These are phyloP conservation scores for Pyrgus malvae DNA, from an alignment of 2,888 invertebrate genomes.

Conservation along the genomic window DNA sequence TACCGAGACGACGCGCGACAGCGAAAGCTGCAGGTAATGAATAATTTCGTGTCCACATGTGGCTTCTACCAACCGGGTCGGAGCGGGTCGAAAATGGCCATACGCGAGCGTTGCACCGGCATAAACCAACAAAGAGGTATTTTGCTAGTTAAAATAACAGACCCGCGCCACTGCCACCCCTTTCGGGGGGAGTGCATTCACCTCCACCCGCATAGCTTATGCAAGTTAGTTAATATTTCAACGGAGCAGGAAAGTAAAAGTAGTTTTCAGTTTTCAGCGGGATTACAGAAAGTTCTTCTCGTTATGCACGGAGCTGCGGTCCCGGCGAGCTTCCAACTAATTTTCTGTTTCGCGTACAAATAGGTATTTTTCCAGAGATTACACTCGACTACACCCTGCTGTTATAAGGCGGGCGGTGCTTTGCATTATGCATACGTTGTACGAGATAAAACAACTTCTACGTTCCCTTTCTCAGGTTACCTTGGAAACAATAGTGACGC, in stretches of 20 bases:
- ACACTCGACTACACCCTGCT: neutral
- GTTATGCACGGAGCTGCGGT: constrained; percentile 19
- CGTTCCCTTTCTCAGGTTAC: neutral
- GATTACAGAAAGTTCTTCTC: constrained; percentile 36
- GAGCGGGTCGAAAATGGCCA: constrained; percentile 21
- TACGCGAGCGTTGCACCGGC: constrained; percentile 41
- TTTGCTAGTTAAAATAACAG: constrained; percentile 41
- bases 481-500: neutral
- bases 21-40: constrained; percentile 1
- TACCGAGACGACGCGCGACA: neutral
- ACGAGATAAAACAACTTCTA: neutral
- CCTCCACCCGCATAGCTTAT: constrained; percentile 63
- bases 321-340: constrained; percentile 12
- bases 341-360: constrained; percentile 8
- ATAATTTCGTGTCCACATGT: constrained; percentile 12
- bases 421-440: constrained; percentile 4
- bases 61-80: constrained; percentile 25
- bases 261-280: constrained; percentile 45
- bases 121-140: constrained; percentile 36
- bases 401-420: constrained; percentile 6
- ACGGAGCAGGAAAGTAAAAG: constrained; percentile 68
- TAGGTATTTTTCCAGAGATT: constrained; percentile 16
- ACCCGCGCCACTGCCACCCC: constrained; percentile 28
- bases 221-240: constrained; percentile 77
- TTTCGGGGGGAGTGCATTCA: constrained; percentile 54